Conservation (phyloP, 2,113 vertebrate species). For the Trachemys scripta region DNA sequence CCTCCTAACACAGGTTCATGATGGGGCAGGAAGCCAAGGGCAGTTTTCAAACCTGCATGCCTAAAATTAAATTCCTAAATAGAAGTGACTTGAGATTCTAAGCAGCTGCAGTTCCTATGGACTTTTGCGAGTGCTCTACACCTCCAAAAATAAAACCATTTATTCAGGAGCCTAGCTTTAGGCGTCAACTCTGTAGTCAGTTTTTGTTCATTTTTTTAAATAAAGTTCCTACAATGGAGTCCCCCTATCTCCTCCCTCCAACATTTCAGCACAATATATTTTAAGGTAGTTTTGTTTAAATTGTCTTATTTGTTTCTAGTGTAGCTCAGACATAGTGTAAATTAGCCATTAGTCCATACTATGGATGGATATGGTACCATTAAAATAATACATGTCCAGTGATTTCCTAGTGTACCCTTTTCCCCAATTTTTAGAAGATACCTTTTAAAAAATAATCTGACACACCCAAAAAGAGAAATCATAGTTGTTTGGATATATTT, state of each 20-base stretch:
- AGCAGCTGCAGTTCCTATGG: neutral
- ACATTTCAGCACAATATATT: neutral
- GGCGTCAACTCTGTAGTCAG: neutral
- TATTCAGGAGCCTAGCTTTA: neutral
- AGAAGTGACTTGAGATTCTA: neutral
- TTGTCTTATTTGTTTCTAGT: neutral
- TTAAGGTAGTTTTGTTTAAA: neutral
- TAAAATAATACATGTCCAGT: no score
- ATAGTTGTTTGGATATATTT: neutral
- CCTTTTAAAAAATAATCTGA: neutral
- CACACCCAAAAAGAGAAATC: neutral
- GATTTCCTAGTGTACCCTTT: neutral
- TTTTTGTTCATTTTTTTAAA: neutral
- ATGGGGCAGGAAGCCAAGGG: no score
- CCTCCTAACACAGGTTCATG: neutral
- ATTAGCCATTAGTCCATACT: neutral
- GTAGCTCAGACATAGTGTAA: neutral
- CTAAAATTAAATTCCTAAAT: neutral
- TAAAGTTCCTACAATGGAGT: neutral
- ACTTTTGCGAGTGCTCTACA: neutral
- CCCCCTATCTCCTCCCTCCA: neutral
- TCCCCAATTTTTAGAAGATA: neutral
- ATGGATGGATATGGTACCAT: neutral
- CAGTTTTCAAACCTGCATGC: neutral
- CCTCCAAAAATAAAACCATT: neutral